A percentile compares a stretch with the other conserved stretches of the same genome.
These are phyloP conservation scores for Tenthredo amoena DNA, from an alignment of 2,888 invertebrate species.

Conservation along the genomic window DNA sequence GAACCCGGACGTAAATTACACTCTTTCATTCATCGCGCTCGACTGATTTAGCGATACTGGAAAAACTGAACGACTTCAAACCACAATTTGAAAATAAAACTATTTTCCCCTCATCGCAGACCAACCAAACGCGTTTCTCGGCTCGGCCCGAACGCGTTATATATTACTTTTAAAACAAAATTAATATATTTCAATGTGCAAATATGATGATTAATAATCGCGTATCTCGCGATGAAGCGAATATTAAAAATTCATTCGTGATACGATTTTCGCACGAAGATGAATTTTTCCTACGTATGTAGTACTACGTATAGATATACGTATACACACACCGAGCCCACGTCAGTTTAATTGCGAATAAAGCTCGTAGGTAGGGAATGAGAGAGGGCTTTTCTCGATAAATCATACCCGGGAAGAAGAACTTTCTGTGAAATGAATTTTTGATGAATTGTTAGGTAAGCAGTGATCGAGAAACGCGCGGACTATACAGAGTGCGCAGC, in stretches of 20 bases:
- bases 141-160: not conserved
- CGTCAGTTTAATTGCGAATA: conserved; percentile 11
- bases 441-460: not conserved
- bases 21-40: not conserved
- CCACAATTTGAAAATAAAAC: not conserved
- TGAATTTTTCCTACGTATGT: not conserved
- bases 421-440: conserved; percentile 25
- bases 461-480: not conserved
- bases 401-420: not conserved
- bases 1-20: not conserved
- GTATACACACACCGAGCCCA: not conserved
- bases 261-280: not conserved
- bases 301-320: not conserved
- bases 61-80: not conserved
- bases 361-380: not conserved
- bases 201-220: conserved; percentile 27
- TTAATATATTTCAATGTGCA: conserved; percentile 3
- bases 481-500: not conserved
- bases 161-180: conserved; percentile 38
- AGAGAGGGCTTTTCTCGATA: not conserved
- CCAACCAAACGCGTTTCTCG: not conserved
- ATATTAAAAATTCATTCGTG: conserved; percentile 15
- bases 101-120: not conserved
- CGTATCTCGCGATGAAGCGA: not conserved
- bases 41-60: not conserved